Percentiles rank a stretch among this genome's conserved stretches.
These are phyloP conservation scores for Ciconia stormi DNA, from an alignment of 2,113 vertebrate species.

Conservation along the genomic window DNA sequence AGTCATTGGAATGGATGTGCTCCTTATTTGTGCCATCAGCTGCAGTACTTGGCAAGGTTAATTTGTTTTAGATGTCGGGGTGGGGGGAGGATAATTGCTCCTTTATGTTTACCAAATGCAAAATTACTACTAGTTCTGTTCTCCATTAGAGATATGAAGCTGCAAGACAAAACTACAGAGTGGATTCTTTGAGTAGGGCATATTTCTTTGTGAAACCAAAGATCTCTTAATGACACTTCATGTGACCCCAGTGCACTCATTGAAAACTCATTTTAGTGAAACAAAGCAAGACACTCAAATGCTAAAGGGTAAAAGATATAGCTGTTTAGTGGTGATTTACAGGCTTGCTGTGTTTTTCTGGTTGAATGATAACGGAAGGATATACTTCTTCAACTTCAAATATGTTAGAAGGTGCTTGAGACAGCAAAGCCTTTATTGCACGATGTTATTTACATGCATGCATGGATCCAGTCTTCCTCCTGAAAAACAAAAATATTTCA, in stretches of 20 bases:
- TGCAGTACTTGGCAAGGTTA: not conserved
- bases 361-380: not conserved
- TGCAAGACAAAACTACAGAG: not conserved
- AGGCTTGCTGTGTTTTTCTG: not conserved
- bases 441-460: not conserved
- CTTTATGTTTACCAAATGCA: not conserved
- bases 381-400: not conserved
- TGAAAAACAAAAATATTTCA: constrained; percentile 9
- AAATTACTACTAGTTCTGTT: not conserved
- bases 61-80: not conserved
- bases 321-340: not conserved
- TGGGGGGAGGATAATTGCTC: not conserved
- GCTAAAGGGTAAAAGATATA: not conserved
- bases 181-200: not conserved
- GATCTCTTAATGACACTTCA: not conserved
- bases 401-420: not conserved
- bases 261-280: not conserved
- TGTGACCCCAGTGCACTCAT: not conserved
- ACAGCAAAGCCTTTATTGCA: not conserved
- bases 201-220: not conserved
- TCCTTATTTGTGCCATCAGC: not conserved
- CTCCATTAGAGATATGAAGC: not conserved
- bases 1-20: not conserved
- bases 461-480: constrained; percentile 19
- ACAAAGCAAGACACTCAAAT: not conserved